Evolutionary conservation across 2,113 vertebrate genomes (phyloP).

Genomic region (Panthera uncia): DNA sequence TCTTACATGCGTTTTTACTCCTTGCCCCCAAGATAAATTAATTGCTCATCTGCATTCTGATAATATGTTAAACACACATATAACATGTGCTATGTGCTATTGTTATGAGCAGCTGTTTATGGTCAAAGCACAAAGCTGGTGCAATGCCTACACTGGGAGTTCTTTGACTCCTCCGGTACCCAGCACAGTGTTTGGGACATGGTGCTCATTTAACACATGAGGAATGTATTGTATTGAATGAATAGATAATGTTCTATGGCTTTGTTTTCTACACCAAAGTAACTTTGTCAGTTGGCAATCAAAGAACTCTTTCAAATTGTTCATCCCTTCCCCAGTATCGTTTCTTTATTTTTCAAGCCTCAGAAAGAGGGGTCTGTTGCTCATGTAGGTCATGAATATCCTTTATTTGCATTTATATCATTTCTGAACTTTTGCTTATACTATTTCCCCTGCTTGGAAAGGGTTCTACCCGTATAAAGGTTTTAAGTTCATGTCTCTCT

Average conservation of each 20-base stretch:
- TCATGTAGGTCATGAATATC: background rate
- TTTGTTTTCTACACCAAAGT: background rate
- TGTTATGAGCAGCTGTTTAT: background rate
- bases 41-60: constrained; percentile 15
- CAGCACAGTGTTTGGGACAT: background rate
- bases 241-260: background rate
- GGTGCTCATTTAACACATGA: background rate
- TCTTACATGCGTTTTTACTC: background rate
- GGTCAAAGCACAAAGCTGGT: background rate
- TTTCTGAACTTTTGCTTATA: background rate
- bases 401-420: background rate
- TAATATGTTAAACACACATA: background rate
- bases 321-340: background rate
- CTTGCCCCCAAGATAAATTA: background rate
- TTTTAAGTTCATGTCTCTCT: background rate
- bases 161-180: background rate
- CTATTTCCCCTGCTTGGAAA: background rate
- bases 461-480: background rate
- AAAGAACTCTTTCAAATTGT: background rate
- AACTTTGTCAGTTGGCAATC: background rate
- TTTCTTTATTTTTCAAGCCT: background rate
- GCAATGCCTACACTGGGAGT: background rate
- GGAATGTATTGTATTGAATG: background rate
- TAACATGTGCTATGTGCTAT: background rate
- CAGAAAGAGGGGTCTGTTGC: background rate